phyloP scores from a whole-genome alignment of 2,888 invertebrate species.

The Troides oblongomaculatus region DNA sequence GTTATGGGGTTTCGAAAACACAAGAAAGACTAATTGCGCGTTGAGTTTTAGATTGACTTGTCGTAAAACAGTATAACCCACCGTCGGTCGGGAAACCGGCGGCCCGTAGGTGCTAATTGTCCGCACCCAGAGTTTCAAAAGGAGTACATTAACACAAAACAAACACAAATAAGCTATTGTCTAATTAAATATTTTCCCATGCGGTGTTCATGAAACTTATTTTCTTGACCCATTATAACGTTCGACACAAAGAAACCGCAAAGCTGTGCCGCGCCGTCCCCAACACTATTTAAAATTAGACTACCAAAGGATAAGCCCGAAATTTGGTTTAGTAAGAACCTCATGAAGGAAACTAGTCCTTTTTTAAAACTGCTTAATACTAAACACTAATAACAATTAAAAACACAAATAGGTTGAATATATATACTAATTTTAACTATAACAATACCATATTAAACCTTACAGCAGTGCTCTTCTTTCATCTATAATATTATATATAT shows the following conservation, averaged over 20 bases:
- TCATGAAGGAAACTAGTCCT: no score
- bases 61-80: conserved; percentile 58
- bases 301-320: neutral
- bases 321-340: neutral
- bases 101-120: conserved; percentile 71
- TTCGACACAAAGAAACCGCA: conserved; percentile 64
- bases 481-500: no score
- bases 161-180: conserved; percentile 79
- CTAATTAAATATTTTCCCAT: conserved; percentile 80
- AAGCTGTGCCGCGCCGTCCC: conserved; percentile 41
- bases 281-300: conserved; percentile 37
- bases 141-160: conserved; percentile 76
- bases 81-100: conserved; percentile 55
- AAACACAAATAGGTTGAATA: no score
- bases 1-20: conserved; percentile 20
- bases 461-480: no score
- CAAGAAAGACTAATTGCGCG: conserved; percentile 36
- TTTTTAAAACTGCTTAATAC: no score
- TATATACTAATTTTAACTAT: no score
- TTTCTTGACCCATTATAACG: conserved; percentile 48
- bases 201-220: conserved; percentile 46
- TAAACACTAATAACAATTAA: no score
- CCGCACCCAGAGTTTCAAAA: conserved; percentile 63
- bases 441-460: no score
- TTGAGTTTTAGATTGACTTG: conserved; percentile 61